These are phyloP conservation scores for Drosophila seclusa DNA, from an alignment of 2,888 invertebrate species.

Conservation along the genomic window DNA sequence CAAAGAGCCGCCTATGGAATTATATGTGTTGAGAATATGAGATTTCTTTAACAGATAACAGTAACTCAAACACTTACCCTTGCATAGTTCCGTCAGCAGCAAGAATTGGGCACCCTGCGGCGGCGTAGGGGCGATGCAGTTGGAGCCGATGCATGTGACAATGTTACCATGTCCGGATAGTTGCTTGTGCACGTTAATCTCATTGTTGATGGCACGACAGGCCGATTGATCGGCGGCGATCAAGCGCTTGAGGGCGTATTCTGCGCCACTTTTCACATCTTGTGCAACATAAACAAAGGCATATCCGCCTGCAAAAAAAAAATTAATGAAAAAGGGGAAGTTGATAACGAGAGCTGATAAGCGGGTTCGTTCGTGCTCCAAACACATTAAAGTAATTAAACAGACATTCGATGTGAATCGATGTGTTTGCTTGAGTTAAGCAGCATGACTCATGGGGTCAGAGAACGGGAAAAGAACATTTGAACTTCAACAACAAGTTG, in stretches of 20 bases:
- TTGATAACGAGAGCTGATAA: constrained; percentile 58
- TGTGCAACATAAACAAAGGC: constrained; percentile 98
- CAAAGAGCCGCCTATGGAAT: constrained; percentile 82
- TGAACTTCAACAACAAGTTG: constrained; percentile 34
- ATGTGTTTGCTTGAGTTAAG: constrained; percentile 5
- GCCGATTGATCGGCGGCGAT: constrained; percentile 93
- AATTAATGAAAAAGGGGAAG: not conserved
- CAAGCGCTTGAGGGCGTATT: constrained; percentile 96
- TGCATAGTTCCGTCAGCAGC: constrained; percentile 96
- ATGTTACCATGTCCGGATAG: constrained; percentile 96
- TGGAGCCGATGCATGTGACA: constrained; percentile 92
- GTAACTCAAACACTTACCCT: constrained; percentile 86
- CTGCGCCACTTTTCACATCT: constrained; percentile 93
- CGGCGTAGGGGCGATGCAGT: constrained; percentile 80
- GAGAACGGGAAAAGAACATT: constrained; percentile 34
- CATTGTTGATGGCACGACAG: constrained; percentile 91
- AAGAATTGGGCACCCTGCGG: constrained; percentile 95
- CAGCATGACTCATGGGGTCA: constrained; percentile 57
- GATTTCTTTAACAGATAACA: not conserved
- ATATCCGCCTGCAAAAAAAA: constrained; percentile 93
- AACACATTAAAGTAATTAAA: constrained; percentile 34
- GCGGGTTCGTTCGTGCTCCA: constrained; percentile 25
- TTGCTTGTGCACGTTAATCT: constrained; percentile 94
- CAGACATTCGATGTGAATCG: not conserved
- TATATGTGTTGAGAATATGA: not conserved